A percentile compares a stretch with the other conserved stretches of the same genome.
phyloP scores from a whole-genome alignment of 2,888 invertebrate species.

The Plagiodera versicolora region DNA sequence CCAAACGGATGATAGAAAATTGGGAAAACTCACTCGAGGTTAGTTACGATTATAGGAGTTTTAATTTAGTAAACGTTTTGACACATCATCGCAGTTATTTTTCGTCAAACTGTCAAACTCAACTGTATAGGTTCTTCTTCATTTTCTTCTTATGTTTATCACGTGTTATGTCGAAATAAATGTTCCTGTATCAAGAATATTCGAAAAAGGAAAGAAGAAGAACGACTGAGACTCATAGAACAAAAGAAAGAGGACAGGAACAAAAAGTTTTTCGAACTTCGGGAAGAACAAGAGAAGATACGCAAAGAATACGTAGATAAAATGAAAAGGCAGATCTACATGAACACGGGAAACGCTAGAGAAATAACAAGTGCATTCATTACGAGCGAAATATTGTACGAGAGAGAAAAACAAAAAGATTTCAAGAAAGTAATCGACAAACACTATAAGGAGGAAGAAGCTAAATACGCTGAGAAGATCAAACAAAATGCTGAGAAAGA shows the following conservation, averaged over 20 bases:
- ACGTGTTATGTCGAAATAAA: too few species aligned
- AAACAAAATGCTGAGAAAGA: conserved; percentile 40
- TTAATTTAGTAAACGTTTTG: too few species aligned
- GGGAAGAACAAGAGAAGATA: conserved; percentile 39
- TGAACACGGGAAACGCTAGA: conserved; percentile 43
- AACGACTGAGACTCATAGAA: conserved; percentile 31
- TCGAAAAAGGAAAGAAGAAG: conserved; percentile 39
- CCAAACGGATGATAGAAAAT: conserved; percentile 52
- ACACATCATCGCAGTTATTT: too few species aligned
- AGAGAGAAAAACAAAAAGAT: conserved; percentile 48
- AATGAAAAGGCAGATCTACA: conserved; percentile 42
- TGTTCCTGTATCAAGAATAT: conserved; percentile 39
- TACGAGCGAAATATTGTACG: conserved; percentile 45
- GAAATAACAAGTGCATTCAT: conserved; percentile 46
- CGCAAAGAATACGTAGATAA: conserved; percentile 43
- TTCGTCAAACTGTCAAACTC: too few species aligned
- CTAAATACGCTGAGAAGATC: conserved; percentile 39
- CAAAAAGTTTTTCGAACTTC: conserved; percentile 31
- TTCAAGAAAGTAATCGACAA: conserved; percentile 44
- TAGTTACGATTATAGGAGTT: neutral
- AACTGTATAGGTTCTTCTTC: too few species aligned
- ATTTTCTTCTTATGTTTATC: too few species aligned
- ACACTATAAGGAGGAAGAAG: conserved; percentile 42
- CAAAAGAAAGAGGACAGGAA: conserved; percentile 37
- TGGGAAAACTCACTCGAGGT: conserved; percentile 56